A percentile compares a stretch with the other conserved stretches of the same genome.
These are phyloP conservation scores for Amphilophus citrinellus DNA, from an alignment of 2,113 vertebrate genomes.

Conservation along the genomic window DNA sequence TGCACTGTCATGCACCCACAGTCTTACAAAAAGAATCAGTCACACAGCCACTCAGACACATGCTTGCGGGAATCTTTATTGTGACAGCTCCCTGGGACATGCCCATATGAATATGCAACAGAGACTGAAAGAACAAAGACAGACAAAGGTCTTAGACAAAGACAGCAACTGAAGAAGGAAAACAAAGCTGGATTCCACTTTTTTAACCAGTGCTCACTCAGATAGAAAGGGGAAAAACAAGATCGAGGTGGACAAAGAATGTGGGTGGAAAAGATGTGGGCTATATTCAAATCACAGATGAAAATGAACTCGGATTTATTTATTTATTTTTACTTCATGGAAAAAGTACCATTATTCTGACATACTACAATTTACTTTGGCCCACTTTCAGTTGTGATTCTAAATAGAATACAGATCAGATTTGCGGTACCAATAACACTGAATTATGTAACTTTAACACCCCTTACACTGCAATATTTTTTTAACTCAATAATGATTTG, in stretches of 20 bases:
- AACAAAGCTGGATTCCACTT: conserved; percentile 17
- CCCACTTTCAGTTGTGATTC: neutral
- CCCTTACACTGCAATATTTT: neutral
- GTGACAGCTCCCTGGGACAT: conserved; percentile 43
- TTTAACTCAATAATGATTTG: neutral
- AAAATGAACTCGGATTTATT: neutral
- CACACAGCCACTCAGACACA: conserved; percentile 23
- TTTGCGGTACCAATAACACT: neutral
- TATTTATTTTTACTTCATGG: neutral
- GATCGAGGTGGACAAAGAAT: neutral
- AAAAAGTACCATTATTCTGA: neutral
- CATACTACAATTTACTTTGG: neutral
- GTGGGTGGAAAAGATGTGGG: neutral
- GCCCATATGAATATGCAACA: conserved; percentile 55
- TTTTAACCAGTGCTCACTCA: conserved; percentile 11
- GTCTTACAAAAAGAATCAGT: conserved; percentile 30
- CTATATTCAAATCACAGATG: neutral
- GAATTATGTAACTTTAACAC: neutral
- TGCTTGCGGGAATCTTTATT: conserved; percentile 27
- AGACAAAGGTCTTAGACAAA: conserved; percentile 23
- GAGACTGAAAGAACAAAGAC: conserved; percentile 30
- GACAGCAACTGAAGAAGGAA: neutral
- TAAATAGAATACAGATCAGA: neutral
- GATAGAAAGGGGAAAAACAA: conserved; percentile 7
- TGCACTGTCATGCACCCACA: neutral